These are phyloP conservation scores for Anhinga rufa DNA, from an alignment of 2,113 vertebrate species.

Conservation along the genomic window DNA sequence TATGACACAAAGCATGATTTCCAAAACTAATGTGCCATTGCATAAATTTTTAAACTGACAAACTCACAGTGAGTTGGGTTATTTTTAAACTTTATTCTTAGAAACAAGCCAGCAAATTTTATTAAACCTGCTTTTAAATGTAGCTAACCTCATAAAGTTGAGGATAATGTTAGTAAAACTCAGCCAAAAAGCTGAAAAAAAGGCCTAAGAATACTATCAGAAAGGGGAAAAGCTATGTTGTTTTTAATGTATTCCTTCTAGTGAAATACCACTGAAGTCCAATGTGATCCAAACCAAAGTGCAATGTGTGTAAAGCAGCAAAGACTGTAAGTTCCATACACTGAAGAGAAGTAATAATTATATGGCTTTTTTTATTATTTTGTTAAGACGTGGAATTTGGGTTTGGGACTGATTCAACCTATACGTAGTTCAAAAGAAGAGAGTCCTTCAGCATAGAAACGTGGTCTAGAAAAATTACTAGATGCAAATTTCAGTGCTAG, in stretches of 20 bases:
- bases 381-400: background rate
- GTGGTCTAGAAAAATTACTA: background rate
- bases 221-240: background rate
- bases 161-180: background rate
- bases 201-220: background rate
- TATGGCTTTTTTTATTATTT: background rate
- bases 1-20: background rate
- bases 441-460: background rate
- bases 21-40: background rate
- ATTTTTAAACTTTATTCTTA: background rate
- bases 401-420: background rate
- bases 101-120: background rate
- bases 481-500: background rate
- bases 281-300: background rate
- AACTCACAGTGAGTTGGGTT: background rate
- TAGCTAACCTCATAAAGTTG: background rate
- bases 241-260: background rate
- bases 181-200: background rate
- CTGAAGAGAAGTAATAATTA: background rate
- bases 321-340: background rate
- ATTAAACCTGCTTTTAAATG: background rate
- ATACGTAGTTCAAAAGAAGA: background rate
- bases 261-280: background rate
- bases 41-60: background rate
- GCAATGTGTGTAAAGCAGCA: background rate